A percentile compares a stretch with the other conserved stretches of the same genome.
Evolutionary conservation across 2,113 vertebrate genomes (phyloP).

Genomic region (Semicossyphus pulcher): DNA sequence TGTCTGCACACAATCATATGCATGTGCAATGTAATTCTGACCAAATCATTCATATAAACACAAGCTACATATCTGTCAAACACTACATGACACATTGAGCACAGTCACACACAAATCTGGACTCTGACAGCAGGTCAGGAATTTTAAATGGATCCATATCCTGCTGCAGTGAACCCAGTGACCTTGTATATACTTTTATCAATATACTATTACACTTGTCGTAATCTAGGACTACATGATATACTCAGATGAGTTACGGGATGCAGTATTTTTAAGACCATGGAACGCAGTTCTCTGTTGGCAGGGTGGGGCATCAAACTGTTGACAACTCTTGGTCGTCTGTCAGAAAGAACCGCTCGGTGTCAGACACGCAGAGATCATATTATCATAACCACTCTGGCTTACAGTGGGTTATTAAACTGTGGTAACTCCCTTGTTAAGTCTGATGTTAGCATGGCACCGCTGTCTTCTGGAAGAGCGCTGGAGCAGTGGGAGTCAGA

Average conservation of each 20-base stretch:
- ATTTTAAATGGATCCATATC: not conserved
- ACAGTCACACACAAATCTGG: not conserved
- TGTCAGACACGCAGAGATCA: constrained; percentile 58
- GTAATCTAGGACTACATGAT: not conserved
- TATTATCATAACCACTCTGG: constrained; percentile 53
- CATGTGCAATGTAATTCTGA: not conserved
- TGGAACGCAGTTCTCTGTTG: constrained; percentile 37
- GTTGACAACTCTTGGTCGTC: constrained; percentile 43
- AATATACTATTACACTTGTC: constrained; percentile 7
- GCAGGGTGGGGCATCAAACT: constrained; percentile 35
- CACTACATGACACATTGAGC: not conserved
- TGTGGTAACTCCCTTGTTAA: constrained; percentile 72
- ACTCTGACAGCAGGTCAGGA: not conserved
- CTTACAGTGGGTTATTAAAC: constrained; percentile 66
- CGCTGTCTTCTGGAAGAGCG: constrained; percentile 62
- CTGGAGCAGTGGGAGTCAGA: constrained; percentile 77
- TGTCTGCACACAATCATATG: too few species aligned
- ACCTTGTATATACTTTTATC: not conserved
- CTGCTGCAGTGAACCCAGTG: not conserved
- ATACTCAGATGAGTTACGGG: constrained; percentile 18
- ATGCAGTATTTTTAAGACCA: constrained; percentile 47
- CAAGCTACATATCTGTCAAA: not conserved
- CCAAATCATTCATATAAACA: not conserved
- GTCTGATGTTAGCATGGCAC: constrained; percentile 72
- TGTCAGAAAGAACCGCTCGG: constrained; percentile 49